Percentiles rank a stretch among this genome's conserved stretches.
phyloP scores from a whole-genome alignment of 2,888 invertebrate species.

The Hypena proboscidalis region DNA sequence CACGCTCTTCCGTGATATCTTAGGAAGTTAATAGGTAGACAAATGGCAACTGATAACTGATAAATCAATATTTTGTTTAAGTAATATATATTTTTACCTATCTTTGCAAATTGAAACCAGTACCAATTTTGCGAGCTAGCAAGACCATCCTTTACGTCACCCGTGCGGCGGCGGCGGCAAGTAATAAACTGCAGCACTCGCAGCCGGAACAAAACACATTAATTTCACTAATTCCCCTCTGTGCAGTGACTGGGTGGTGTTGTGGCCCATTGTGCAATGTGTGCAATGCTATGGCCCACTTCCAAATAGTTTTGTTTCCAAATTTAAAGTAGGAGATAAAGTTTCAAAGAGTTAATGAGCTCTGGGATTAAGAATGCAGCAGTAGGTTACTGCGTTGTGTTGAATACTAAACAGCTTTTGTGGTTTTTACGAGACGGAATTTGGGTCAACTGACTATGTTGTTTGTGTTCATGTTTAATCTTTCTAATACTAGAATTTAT shows the following conservation, averaged over 20 bases:
- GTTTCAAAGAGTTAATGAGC: conserved; percentile 3
- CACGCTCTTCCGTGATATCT: too few relatives aligned
- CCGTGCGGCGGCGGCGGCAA: conserved; percentile 6
- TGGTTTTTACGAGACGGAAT: too few relatives aligned
- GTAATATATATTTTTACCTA: too few relatives aligned
- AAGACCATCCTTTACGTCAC: conserved; percentile 14
- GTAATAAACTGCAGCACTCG: conserved; percentile 42
- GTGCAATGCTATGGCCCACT: conserved; percentile 7
- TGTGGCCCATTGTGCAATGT: conserved; percentile 5
- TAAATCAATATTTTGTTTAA: too few relatives aligned
- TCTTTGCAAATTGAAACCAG: too few relatives aligned
- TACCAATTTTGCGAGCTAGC: conserved; percentile 4
- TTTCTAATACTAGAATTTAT: too few relatives aligned
- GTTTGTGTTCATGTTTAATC: too few relatives aligned
- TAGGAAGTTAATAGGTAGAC: too few relatives aligned
- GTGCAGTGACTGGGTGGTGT: not conserved
- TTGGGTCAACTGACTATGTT: too few relatives aligned
- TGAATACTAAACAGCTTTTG: too few relatives aligned
- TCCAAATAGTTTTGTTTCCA: conserved; percentile 23
- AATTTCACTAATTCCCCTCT: conserved; percentile 41
- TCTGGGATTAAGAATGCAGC: not conserved
- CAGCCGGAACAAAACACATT: conserved; percentile 40
- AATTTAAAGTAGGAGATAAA: conserved; percentile 16
- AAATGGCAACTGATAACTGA: too few relatives aligned
- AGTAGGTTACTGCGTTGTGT: too few relatives aligned